phyloP scores from a whole-genome alignment of 2,113 vertebrate genomes.

The Porphyrio hochstetteri region DNA sequence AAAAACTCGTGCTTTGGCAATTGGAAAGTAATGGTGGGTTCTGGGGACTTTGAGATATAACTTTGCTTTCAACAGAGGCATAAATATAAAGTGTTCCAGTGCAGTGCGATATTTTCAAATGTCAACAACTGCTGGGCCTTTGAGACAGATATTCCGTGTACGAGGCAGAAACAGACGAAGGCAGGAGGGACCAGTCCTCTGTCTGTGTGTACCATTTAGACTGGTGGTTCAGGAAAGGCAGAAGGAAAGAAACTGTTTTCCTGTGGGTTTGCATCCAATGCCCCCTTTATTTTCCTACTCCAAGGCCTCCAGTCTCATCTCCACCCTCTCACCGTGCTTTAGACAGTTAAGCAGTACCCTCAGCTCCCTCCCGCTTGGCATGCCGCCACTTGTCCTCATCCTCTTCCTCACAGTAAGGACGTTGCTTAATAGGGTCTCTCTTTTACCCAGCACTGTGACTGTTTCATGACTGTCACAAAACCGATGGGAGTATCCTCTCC shows the following conservation, averaged over 20 bases:
- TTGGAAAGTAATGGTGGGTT: slow-evolving; percentile 10
- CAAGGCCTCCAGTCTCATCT: not conserved
- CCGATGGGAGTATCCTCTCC: rapidly evolving
- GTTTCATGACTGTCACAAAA: not conserved
- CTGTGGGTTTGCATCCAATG: not conserved
- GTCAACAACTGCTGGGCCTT: slow-evolving; percentile 22
- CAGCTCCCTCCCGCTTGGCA: not conserved
- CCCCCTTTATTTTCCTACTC: not conserved
- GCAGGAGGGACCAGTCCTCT: not conserved
- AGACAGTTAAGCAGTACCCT: not conserved
- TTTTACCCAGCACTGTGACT: not conserved
- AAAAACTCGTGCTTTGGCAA: slow-evolving; percentile 16
- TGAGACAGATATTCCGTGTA: slow-evolving; percentile 15
- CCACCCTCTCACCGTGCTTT: not conserved
- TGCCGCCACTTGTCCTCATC: not conserved
- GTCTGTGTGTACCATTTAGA: not conserved
- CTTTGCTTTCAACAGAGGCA: slow-evolving; percentile 37
- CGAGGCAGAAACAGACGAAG: not conserved
- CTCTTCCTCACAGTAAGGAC: not conserved
- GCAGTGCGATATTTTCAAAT: slow-evolving; percentile 35
- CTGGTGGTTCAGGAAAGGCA: not conserved
- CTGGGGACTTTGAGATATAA: slow-evolving; percentile 26
- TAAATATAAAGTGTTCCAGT: slow-evolving; percentile 42
- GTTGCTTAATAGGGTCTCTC: rapidly evolving
- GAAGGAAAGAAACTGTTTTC: not conserved